A percentile compares a stretch with the other conserved stretches of the same genome.
phyloP scores from a whole-genome alignment of 2,888 invertebrate genomes.

The Polietes domitor region DNA sequence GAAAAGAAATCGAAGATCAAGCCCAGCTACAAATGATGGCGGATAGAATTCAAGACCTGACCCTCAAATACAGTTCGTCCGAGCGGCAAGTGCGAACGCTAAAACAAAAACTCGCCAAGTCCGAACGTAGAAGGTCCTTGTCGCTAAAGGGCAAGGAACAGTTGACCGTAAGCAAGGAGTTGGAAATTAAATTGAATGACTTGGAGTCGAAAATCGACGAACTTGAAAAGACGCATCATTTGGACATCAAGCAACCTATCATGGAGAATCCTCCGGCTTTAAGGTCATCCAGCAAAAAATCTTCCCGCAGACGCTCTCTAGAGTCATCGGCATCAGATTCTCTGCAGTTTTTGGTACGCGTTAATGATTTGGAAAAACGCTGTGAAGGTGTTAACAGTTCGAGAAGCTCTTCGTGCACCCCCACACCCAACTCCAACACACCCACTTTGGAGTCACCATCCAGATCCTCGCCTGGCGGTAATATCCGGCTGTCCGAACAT shows the following conservation, averaged over 20 bases:
- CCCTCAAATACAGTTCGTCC: constrained; percentile 89
- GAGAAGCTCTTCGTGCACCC: constrained; percentile 76
- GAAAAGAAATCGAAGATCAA: constrained; percentile 84
- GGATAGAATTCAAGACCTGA: constrained; percentile 91
- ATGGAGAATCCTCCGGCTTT: constrained; percentile 37
- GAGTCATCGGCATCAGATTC: constrained; percentile 89
- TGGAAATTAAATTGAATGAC: constrained; percentile 92
- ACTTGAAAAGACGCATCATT: constrained; percentile 82
- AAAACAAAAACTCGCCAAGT: constrained; percentile 90
- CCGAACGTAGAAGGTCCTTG: constrained; percentile 90
- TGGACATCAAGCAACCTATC: constrained; percentile 40
- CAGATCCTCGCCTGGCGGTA: constrained; percentile 71
- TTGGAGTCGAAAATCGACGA: constrained; percentile 89
- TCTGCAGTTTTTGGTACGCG: constrained; percentile 89
- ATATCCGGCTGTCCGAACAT: constrained; percentile 82
- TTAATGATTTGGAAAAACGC: constrained; percentile 90
- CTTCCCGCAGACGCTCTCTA: constrained; percentile 84
- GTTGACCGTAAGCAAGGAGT: constrained; percentile 89
- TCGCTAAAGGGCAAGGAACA: constrained; percentile 92
- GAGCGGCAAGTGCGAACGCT: constrained; percentile 90
- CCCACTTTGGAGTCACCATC: constrained; percentile 61
- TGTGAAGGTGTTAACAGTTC: constrained; percentile 83
- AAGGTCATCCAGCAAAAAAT: constrained; percentile 65
- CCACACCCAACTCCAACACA: constrained; percentile 68
- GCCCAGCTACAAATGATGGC: constrained; percentile 91